A percentile compares a stretch with the other conserved stretches of the same genome.
Evolutionary conservation across 2,888 invertebrate genomes (phyloP).

Genomic region (Nephrotoma guestfalica): DNA sequence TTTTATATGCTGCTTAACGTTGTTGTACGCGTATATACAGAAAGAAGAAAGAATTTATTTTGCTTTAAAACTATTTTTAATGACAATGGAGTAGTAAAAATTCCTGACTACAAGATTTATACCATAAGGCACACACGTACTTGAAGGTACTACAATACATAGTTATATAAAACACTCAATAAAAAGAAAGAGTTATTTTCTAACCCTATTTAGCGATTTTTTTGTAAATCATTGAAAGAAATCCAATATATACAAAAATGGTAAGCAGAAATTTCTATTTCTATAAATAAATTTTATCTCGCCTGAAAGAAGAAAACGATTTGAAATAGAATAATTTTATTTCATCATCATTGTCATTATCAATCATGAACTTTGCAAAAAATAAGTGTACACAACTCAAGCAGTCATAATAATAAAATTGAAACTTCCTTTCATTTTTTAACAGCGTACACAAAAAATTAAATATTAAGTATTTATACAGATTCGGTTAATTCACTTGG

Average conservation of each 20-base stretch:
- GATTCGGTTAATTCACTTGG: background rate
- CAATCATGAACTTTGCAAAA: background rate
- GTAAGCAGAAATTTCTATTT: background rate
- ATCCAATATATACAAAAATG: background rate
- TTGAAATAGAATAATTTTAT: background rate
- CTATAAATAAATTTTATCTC: background rate
- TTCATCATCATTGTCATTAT: background rate
- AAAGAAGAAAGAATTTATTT: too few relatives aligned
- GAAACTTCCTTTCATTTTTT: background rate
- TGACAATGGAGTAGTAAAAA: too few relatives aligned
- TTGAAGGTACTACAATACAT: background rate
- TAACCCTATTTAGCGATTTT: background rate
- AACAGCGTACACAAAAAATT: background rate
- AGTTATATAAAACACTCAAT: background rate
- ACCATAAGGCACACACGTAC: background rate
- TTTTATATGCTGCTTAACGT: too few relatives aligned
- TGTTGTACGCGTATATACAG: too few relatives aligned
- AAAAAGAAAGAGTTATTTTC: background rate
- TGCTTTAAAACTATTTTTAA: too few relatives aligned
- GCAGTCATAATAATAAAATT: background rate
- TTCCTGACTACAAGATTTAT: too few relatives aligned
- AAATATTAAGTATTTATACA: too few relatives aligned
- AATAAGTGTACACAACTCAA: background rate
- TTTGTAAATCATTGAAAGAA: background rate
- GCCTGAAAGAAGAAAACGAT: background rate